Base-by-base conservation (phyloP, 2,888 invertebrate genomes). In the Patella ulyssiponensis region DNA sequence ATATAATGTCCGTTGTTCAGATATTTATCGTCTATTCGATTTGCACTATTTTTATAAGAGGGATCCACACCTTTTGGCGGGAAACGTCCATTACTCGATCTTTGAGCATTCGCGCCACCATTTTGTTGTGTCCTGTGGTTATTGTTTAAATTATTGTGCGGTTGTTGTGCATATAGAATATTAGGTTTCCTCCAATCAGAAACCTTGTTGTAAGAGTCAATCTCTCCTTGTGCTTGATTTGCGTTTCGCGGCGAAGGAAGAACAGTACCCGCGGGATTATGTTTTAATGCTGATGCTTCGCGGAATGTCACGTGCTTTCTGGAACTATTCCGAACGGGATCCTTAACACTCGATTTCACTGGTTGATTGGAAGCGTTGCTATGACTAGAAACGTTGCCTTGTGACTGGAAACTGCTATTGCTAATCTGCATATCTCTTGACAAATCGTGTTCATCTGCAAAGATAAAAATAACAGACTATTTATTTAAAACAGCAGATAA, bases 241-340 rank as follows among this genome's bases (percentile, higher is more conserved):
- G 15, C 20, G 64, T 64, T 23, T 4, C n/a, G 27, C 9, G 17
- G n/a, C 27, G 27, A 44, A 27, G 69, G 70, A 74, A 33, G 64
- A 27, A 44, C n/a, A 33, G 74, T 12, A 69, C 53, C 52, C 33
- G 69, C 27, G 15, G 69, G 33, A 27, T 51, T 51, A 1, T 51
- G n/a, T 54, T 69, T 69, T 23, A 12, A 27, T 9, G 33, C 33
- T 20, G 51, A 33, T 58, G 78, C 73, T 73, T 83, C 83, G 53
- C 79, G 79, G 76, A 83, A 83, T 15, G 83, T 83, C 71, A 83
- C 83, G 77, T 81, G 81, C 56, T 83, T 83, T 54, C 83, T 78
- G 52, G 73, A 58, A 74, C 80, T 80, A 44, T 64, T 53, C 33
- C 81, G 51, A 52, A 80, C 75, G 5, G 80, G 77, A 44, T 79